phyloP scores from a whole-genome alignment of 1,140 invertebrate species.

The Listronotus oregonensis region DNA sequence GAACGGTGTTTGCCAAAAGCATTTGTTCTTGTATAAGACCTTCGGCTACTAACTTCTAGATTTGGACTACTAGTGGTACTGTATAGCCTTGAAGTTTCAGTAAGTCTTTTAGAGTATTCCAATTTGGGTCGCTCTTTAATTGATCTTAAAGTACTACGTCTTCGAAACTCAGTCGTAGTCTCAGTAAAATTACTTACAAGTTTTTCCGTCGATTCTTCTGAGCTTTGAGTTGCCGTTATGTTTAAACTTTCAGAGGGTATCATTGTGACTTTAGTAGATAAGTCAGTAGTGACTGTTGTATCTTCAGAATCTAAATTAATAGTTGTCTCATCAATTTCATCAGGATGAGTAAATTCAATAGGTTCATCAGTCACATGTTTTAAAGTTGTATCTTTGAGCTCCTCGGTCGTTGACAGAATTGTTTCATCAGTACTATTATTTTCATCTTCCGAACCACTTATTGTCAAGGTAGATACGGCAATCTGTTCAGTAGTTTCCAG shows the following conservation, averaged over 20 bases:
- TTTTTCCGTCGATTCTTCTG: not conserved
- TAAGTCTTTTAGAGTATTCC: constrained; percentile 8
- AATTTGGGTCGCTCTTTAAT: constrained; percentile 36
- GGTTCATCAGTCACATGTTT: constrained; percentile 3
- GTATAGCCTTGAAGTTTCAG: not conserved
- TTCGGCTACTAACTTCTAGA: constrained; percentile 1
- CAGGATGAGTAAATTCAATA: constrained; percentile 6
- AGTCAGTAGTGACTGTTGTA: not conserved
- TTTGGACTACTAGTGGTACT: constrained; percentile 1
- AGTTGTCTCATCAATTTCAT: constrained; percentile 1
- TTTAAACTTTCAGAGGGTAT: not conserved
- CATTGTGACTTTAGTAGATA: not conserved
- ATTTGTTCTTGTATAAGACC: constrained; percentile 2
- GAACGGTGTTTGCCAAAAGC: not conserved
- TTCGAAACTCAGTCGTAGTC: constrained; percentile 27
- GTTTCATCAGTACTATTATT: constrained; percentile 3
- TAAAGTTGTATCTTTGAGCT: constrained; percentile 11
- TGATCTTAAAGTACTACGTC: constrained; percentile 36
- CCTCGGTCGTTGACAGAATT: not conserved
- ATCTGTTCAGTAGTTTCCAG: constrained; percentile 5
- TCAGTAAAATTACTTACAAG: not conserved
- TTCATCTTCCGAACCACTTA: not conserved
- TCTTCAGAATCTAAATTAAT: not conserved
- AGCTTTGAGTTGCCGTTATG: constrained; percentile 5
- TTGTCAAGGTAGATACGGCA: not conserved